Percentiles rank a stretch among this genome's conserved stretches.
These are phyloP conservation scores for Tragopan temminckii DNA, from an alignment of 2,797 vertebrate genomes.

Conservation along the genomic window DNA sequence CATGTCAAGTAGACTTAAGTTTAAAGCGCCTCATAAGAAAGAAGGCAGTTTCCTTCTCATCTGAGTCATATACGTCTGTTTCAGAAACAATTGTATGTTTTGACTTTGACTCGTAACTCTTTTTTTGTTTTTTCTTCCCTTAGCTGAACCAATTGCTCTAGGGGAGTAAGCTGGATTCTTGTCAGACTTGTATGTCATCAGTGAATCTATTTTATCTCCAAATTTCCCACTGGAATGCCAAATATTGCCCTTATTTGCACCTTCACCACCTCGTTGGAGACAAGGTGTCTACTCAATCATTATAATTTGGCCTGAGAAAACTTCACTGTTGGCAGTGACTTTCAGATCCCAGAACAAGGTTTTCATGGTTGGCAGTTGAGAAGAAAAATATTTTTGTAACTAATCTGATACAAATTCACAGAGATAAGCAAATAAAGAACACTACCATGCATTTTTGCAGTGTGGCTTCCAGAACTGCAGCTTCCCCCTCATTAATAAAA, in stretches of 20 bases:
- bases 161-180: conserved; percentile 33
- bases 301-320: conserved; percentile 40
- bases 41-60: conserved; percentile 34
- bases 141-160: not conserved
- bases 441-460: not conserved
- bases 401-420: not conserved
- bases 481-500: not conserved
- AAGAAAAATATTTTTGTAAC: conserved; percentile 14
- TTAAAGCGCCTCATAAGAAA: conserved; percentile 16
- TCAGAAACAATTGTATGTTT: conserved; percentile 9
- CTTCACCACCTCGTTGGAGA: conserved; percentile 37
- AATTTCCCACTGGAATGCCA: conserved; percentile 33
- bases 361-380: not conserved
- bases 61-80: not conserved
- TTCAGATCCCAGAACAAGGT: not conserved
- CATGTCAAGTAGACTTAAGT: not conserved
- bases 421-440: not conserved
- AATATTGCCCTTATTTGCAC: conserved; percentile 45
- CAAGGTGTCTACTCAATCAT: conserved; percentile 46
- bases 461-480: not conserved
- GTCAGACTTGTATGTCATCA: conserved; percentile 37
- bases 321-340: conserved; percentile 20
- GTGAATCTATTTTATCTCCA: not conserved
- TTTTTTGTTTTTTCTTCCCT: not conserved
- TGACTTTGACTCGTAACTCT: not conserved